Evolutionary conservation across 2,888 invertebrate species (phyloP), one percentile per base, ranked within the genome.

Genomic region (Thereva unica): DNA sequence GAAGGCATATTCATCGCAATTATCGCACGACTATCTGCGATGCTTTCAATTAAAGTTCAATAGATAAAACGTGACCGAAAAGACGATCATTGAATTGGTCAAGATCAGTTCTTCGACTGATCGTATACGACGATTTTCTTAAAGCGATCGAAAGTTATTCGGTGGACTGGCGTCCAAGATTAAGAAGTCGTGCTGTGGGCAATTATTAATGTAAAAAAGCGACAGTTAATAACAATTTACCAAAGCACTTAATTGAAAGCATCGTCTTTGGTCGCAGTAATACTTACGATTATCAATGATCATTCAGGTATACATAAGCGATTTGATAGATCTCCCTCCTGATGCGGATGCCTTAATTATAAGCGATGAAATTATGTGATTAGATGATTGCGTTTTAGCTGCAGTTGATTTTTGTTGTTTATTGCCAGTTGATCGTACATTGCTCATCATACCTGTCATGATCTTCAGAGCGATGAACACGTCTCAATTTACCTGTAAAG

Each of bases 31-130:
- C 50, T 50, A 61, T 61, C 61, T 12, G 10, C 40, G 41, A 41
- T 41, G 61, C 61, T 61, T 59, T 61, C 61, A 61, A 61, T 61
- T 61, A 61, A 61, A 61, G 40, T 40, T 41, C 41, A 61, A 61
- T 61, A 49, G 61, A 40, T 23, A 61, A 61, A 61, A 61, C 61
- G 61, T 61, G 61, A 61, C 50, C 61, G 42, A 61, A n/a, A 41
- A 50, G 50, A 49, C 50, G 61, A 23, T 42, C 12, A 41, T 40
- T 12, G 23, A n/a, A 61, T 61, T 61, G 61, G 61, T 61, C 61
- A 61, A 61, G 61, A 61, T 61, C 61, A 61, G 50, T 61, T 50
- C 50, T 61, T 61, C 61, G 23, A 23, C 1, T 23, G 23, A 23
- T 23, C 23, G 23, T 23, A 50, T 41, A 50, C 61, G 50, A 38